A percentile compares a stretch with the other conserved stretches of the same genome.
phyloP scores from a whole-genome alignment of 37 sponge, comb jelly and placozoan genomes.

The Agelas oroides region DNA sequence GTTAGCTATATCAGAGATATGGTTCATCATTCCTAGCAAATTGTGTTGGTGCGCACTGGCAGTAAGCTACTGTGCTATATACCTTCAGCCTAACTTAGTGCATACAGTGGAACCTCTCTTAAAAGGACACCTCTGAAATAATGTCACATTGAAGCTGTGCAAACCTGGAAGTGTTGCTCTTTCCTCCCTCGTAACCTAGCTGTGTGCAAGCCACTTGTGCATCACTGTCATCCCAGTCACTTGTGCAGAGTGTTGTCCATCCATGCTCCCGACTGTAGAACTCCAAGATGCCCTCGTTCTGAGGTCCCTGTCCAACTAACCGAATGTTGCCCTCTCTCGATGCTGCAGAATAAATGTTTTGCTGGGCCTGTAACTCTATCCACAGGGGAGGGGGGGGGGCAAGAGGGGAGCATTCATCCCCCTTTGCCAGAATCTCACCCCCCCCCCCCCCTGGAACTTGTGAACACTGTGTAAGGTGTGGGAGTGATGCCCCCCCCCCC shows the following conservation, averaged over 20 bases:
- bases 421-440: neutral
- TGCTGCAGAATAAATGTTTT: too few species aligned
- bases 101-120: too few species aligned
- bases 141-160: neutral
- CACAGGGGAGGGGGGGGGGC: too few species aligned
- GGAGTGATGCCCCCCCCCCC: constrained; percentile 18
- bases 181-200: constrained; percentile 30
- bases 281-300: constrained; percentile 36
- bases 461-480: too few species aligned
- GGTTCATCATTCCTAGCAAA: too few species aligned
- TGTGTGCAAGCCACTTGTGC: constrained; percentile 31
- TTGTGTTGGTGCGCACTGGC: too few species aligned
- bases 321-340: constrained; percentile 11
- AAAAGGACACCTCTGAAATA: too few species aligned
- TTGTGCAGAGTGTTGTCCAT: constrained; percentile 47
- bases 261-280: constrained; percentile 17
- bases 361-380: neutral
- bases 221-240: constrained; percentile 29
- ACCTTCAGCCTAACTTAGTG: too few species aligned
- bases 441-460: constrained; percentile 8
- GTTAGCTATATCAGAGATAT: too few species aligned
- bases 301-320: constrained; percentile 12
- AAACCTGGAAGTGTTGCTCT: constrained; percentile 11
- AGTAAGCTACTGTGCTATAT: too few species aligned
- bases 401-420: too few species aligned